These are phyloP conservation scores for Ceriagrion tenellum DNA, from an alignment of 2,888 invertebrate genomes.

Conservation along the genomic window DNA sequence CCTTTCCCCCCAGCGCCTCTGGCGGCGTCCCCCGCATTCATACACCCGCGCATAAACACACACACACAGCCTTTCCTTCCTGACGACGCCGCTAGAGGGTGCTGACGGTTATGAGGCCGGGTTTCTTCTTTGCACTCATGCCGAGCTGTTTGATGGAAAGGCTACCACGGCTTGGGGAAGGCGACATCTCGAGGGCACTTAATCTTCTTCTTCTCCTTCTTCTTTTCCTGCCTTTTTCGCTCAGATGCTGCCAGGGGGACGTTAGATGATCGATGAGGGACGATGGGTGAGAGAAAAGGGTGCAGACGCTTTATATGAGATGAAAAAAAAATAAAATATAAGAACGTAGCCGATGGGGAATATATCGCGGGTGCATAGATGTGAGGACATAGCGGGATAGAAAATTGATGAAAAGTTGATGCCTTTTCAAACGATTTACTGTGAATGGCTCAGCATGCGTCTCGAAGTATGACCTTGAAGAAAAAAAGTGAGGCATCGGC, in stretches of 20 bases:
- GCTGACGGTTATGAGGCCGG: conserved; percentile 37
- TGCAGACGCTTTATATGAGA: not conserved
- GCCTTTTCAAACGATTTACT: not conserved
- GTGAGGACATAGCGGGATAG: not conserved
- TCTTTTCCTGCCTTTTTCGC: not conserved
- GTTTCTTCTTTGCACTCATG: conserved; percentile 11
- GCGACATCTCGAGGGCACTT: conserved; percentile 28
- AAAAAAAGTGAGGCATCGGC: not conserved
- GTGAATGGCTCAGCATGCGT: not conserved
- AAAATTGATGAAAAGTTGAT: conserved; percentile 11
- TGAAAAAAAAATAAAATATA: not conserved
- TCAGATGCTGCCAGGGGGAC: not conserved
- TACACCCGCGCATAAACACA: not conserved
- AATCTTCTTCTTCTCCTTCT: not conserved
- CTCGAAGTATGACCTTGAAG: not conserved
- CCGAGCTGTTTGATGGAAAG: conserved; percentile 22
- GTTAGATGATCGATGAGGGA: conserved; percentile 20
- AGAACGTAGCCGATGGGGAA: not conserved
- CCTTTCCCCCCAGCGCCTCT: not conserved
- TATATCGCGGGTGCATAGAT: not conserved
- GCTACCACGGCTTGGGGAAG: not conserved
- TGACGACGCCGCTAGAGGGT: not conserved
- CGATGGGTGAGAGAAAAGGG: not conserved
- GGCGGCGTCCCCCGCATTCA: not conserved
- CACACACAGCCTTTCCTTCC: not conserved